Percentiles rank a stretch among this genome's conserved stretches.
These are phyloP conservation scores for Pollenia griseotomentosa DNA, from an alignment of 2,888 invertebrate genomes.

Conservation along the genomic window DNA sequence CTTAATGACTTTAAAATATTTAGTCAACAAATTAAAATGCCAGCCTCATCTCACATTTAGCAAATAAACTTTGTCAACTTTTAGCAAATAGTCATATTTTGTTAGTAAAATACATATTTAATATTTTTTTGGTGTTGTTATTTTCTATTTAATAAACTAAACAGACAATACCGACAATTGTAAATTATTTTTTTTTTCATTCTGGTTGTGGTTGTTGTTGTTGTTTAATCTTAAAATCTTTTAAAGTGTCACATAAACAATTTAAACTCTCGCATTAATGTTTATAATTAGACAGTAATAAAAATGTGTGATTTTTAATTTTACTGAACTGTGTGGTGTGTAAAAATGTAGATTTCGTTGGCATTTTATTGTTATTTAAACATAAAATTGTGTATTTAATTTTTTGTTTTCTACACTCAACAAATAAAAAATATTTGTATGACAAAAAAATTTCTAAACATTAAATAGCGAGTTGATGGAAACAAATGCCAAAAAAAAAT, in stretches of 20 bases:
- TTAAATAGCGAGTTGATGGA: constrained; percentile 18
- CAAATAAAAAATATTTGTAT: constrained; percentile 17
- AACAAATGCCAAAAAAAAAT: neutral
- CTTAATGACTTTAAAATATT: neutral
- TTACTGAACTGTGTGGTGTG: constrained; percentile 14
- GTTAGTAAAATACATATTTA: neutral
- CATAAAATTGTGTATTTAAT: constrained; percentile 43
- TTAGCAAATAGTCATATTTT: neutral
- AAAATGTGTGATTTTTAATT: constrained; percentile 50
- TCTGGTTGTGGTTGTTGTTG: no score
- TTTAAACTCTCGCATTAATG: constrained; percentile 52
- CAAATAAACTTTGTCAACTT: constrained; percentile 7
- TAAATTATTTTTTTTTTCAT: no score
- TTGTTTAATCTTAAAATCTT: constrained; percentile 40
- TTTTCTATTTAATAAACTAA: neutral
- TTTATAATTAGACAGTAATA: constrained; percentile 66
- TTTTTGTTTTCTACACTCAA: constrained; percentile 13
- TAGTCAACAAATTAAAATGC: neutral
- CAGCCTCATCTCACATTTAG: neutral
- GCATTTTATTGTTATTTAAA: constrained; percentile 22
- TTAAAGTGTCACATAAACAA: constrained; percentile 66
- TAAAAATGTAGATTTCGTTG: constrained; percentile 25
- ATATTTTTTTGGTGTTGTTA: neutral
- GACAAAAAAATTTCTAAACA: constrained; percentile 38
- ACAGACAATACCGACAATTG: no score